Conservation (phyloP, 2,113 vertebrate species). For the Orycteropus afer region DNA sequence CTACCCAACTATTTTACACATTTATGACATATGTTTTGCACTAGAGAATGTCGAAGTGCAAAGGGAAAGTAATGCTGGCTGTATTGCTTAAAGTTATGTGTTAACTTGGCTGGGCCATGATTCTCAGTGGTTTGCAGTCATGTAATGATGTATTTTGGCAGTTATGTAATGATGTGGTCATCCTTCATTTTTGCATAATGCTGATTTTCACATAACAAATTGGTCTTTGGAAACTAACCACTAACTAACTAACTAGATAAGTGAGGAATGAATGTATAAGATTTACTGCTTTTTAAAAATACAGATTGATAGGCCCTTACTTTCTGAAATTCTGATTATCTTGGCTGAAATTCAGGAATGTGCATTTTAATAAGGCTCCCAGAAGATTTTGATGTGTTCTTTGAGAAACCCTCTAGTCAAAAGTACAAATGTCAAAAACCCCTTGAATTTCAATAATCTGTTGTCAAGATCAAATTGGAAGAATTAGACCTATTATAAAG, state of each 20-base stretch:
- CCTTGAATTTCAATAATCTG: constrained; percentile 17
- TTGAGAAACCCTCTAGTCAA: constrained; percentile 9
- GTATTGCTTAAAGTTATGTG: neutral
- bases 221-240: neutral
- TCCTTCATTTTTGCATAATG: neutral
- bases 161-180: neutral
- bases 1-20: neutral
- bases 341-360: neutral
- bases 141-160: neutral
- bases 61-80: neutral
- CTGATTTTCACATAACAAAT: too few relatives aligned
- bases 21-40: neutral
- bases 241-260: neutral
- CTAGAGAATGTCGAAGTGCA: neutral
- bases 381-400: neutral
- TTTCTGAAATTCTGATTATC: neutral
- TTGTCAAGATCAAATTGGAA: neutral
- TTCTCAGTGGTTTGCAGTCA: neutral
- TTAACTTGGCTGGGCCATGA: neutral
- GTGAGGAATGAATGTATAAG: neutral
- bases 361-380: neutral
- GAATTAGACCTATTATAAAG: neutral
- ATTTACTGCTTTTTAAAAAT: constrained; percentile 2
- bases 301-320: neutral
- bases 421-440: neutral